phyloP scores from a whole-genome alignment of 1,140 invertebrate genomes.

The Elymnias hypermnestra region DNA sequence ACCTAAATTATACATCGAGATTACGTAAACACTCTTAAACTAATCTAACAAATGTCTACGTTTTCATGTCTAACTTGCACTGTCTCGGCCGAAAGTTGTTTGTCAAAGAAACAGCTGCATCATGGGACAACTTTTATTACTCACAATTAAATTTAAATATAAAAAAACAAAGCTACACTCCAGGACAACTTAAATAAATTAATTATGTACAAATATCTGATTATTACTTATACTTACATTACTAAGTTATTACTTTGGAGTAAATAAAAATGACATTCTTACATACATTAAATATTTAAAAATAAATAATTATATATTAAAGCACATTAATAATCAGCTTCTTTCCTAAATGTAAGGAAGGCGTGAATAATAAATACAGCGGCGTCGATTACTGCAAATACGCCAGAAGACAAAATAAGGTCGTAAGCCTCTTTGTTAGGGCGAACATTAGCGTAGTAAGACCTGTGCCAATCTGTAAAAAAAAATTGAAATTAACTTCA shows the following conservation, averaged over 20 bases:
- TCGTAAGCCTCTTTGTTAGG: conserved; percentile 65
- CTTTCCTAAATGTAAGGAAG: conserved; percentile 61
- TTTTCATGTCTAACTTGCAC: conserved; percentile 30
- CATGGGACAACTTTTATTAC: conserved; percentile 18
- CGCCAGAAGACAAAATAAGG: conserved; percentile 61
- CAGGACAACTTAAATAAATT: conserved; percentile 27
- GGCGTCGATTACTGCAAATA: conserved; percentile 55
- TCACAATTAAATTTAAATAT: conserved; percentile 11
- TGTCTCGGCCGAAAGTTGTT: conserved; percentile 32
- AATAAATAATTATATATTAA: conserved; percentile 13
- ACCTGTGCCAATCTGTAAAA: conserved; percentile 63
- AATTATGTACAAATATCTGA: conserved; percentile 21
- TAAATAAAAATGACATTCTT: conserved; percentile 46
- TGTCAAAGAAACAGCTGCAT: conserved; percentile 20
- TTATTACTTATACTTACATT: conserved; percentile 15
- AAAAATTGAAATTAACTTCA: no score
- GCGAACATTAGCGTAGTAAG: conserved; percentile 62
- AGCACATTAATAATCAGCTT: conserved; percentile 38
- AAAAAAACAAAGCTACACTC: conserved; percentile 27
- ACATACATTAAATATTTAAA: conserved; percentile 11
- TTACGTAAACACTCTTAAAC: no score
- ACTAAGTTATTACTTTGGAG: conserved; percentile 36
- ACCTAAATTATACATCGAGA: no score
- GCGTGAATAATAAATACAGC: conserved; percentile 60
- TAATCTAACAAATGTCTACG: background rate